Base-by-base conservation (phyloP, 2,113 vertebrate genomes). In the Leucosticte australis region DNA sequence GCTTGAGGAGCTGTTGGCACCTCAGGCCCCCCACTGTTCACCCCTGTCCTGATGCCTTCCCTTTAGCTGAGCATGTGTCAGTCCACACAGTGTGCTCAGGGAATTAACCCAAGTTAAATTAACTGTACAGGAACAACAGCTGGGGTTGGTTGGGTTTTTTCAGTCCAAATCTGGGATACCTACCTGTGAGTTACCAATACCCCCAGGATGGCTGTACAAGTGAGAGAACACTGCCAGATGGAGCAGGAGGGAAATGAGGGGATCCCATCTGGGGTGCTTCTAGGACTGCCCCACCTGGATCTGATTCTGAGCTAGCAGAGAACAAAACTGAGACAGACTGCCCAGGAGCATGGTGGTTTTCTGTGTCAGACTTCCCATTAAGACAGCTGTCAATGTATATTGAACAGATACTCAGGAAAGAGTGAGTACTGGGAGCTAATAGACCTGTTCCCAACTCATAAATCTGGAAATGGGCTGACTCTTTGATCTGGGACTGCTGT, bases 361-460 rank as follows among this genome's bases (percentile, higher is more conserved):
- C 57, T 27, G 85, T 26, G 75, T 86, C 90, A 95, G 93, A 88
- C 87, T 85, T 87, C 55, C 65, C 35, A 11, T 46, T 65, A 65
- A 52, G 84, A 20, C 0, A 1, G 13, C 20, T n/a, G 6, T 60
- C 70, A 11, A 44, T 77, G 87, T 91, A 28, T 80, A 44, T 83
- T 93, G 89, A 85, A 69, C 50, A 68, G 16, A 7, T 57, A n/a
- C 41, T 49, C 27, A 39, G 67, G 78, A 80, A 85, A 50, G 62
- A 80, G 53, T 7, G 7, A 63, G 18, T 85, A 47, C 93, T 85
- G 84, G 74, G 69, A 83, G 93, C 27, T 92, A 83, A 94, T 9
- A 39, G 94, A 93, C 78, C 91, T 88, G 62, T 95, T 95, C 53
- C 90, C 94, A 91, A 94, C 75, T 39, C 85, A 57, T 83, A 91